These are phyloP conservation scores for Syngnathus typhle DNA, from an alignment of 2,113 vertebrate genomes.

Conservation along the genomic window DNA sequence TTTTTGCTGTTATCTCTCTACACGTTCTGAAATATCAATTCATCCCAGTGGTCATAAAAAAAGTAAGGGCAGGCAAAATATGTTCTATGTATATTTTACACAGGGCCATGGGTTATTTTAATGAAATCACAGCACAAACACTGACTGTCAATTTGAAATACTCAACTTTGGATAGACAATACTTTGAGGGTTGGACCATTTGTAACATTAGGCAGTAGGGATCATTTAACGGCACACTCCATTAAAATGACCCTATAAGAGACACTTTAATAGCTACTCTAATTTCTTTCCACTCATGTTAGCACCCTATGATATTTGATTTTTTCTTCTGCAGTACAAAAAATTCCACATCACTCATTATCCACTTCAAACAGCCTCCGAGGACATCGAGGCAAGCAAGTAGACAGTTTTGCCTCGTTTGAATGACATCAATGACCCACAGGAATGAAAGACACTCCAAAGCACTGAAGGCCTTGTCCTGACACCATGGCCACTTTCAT, in stretches of 20 bases:
- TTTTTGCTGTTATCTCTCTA: background rate
- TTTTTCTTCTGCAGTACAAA: conserved; percentile 13
- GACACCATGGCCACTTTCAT: conserved; percentile 11
- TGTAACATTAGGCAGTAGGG: conserved; percentile 5
- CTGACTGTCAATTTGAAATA: background rate
- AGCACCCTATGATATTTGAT: background rate
- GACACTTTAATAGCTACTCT: background rate
- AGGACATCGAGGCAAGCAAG: background rate
- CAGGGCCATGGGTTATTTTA: background rate
- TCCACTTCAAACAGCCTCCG: conserved; percentile 20
- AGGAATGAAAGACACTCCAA: conserved; percentile 10
- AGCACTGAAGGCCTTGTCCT: conserved; percentile 8
- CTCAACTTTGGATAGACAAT: background rate
- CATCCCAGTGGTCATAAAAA: background rate
- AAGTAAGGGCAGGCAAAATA: background rate
- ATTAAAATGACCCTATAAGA: conserved; percentile 1
- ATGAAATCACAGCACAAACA: background rate
- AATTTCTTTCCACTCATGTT: conserved; percentile 1
- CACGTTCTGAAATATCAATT: background rate
- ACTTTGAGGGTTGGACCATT: background rate
- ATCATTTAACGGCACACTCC: conserved; percentile 3
- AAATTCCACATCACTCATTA: conserved; percentile 24
- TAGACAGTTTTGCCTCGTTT: conserved; percentile 16
- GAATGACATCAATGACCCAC: conserved; percentile 8
- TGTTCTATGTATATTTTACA: background rate